These are phyloP conservation scores for Triplophysa yarkandensis DNA, from an alignment of 2,797 vertebrate genomes.

Conservation along the genomic window DNA sequence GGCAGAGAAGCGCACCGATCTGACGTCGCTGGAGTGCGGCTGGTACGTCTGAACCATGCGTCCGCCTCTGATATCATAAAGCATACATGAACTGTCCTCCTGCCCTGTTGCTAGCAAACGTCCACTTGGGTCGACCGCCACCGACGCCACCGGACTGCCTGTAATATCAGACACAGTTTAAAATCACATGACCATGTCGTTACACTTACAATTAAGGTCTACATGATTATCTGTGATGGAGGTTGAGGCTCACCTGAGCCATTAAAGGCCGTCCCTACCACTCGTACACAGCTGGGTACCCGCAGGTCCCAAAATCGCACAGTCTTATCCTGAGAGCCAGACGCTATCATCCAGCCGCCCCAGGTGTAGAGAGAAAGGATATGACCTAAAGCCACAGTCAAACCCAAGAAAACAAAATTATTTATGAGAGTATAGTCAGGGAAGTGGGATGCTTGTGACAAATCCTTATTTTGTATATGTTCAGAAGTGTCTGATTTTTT, in stretches of 20 bases:
- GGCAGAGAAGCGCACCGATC: slow-evolving; percentile 94
- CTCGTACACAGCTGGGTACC: slow-evolving; percentile 94
- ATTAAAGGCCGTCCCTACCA: slow-evolving; percentile 87
- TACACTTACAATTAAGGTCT: not conserved
- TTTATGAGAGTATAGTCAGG: not conserved
- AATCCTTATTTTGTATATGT: not conserved
- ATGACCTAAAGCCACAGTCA: slow-evolving; percentile 79
- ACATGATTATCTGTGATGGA: not conserved
- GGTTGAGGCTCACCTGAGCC: slow-evolving; percentile 75
- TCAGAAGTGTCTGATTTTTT: slow-evolving; percentile 67
- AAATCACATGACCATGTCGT: not conserved
- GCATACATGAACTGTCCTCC: slow-evolving; percentile 95
- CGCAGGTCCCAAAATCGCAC: slow-evolving; percentile 97
- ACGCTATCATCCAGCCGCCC: slow-evolving; percentile 99
- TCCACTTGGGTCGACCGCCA: slow-evolving; percentile 95
- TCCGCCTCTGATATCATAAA: slow-evolving; percentile 93
- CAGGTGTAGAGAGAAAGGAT: slow-evolving; percentile 96
- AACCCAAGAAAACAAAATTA: not conserved
- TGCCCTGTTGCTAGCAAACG: slow-evolving; percentile 94
- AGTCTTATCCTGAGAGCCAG: slow-evolving; percentile 97
- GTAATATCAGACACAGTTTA: slow-evolving; percentile 18
- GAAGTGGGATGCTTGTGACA: not conserved
- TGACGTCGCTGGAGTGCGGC: slow-evolving; percentile 89
- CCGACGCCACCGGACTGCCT: slow-evolving; percentile 96
- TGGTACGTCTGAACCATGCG: slow-evolving; percentile 95